A percentile compares a stretch with the other conserved stretches of the same genome.
Evolutionary conservation across 2,113 vertebrate species (phyloP).

Genomic region (Emydura subglobosa): DNA sequence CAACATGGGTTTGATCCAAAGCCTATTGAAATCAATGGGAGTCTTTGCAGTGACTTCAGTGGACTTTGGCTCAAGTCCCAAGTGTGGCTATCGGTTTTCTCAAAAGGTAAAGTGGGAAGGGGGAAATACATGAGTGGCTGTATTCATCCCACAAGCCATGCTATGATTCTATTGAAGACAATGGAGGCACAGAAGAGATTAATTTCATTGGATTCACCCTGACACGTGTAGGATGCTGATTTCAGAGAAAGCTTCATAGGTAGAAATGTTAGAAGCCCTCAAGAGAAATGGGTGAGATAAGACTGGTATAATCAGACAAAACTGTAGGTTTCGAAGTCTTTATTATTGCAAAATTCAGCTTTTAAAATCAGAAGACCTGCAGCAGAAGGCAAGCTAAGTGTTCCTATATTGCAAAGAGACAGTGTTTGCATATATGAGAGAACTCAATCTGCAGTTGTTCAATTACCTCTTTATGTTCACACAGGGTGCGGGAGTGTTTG

Average conservation of each 20-base stretch:
- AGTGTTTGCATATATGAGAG: neutral
- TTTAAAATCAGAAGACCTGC: constrained; percentile 11
- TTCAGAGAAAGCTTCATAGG: neutral
- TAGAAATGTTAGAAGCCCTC: neutral
- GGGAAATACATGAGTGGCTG: neutral
- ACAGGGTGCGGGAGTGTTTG: neutral
- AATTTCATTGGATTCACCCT: neutral
- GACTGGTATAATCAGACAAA: neutral
- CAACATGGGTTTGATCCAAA: neutral
- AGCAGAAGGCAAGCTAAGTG: neutral
- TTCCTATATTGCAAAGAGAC: neutral
- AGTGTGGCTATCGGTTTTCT: neutral
- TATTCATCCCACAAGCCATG: neutral
- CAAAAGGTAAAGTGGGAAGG: neutral
- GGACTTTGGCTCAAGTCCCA: constrained; percentile 9
- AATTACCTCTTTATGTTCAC: constrained; percentile 24
- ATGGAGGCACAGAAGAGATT: neutral
- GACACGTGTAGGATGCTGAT: neutral
- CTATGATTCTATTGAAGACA: neutral
- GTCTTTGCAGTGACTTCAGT: neutral
- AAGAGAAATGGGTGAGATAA: neutral
- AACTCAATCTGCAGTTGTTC: constrained; percentile 16
- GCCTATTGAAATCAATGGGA: neutral
- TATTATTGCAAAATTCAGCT: neutral
- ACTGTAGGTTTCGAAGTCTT: neutral